A percentile compares a stretch with the other conserved stretches of the same genome.
phyloP scores from a whole-genome alignment of 1,140 invertebrate species.

The Drosophila mojavensis region DNA sequence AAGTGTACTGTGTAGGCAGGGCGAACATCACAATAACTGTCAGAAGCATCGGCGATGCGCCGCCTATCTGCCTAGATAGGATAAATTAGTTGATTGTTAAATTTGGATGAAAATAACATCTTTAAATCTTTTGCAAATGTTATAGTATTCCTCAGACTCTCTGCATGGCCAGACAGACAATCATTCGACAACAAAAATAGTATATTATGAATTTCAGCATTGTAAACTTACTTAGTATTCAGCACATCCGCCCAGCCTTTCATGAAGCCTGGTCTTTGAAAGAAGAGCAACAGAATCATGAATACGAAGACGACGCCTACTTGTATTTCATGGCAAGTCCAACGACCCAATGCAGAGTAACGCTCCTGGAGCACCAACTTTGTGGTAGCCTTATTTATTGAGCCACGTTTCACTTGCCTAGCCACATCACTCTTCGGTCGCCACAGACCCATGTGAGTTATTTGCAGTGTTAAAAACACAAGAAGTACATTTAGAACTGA shows the following conservation, averaged over 20 bases:
- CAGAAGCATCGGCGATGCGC: conserved; percentile 91
- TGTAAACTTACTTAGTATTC: conserved; percentile 50
- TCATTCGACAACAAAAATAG: too few species aligned
- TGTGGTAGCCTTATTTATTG: conserved; percentile 86
- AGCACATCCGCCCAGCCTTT: conserved; percentile 64
- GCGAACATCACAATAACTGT: conserved; percentile 91
- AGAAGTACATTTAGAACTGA: conserved; percentile 89
- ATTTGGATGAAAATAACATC: too few species aligned
- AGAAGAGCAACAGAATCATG: conserved; percentile 93
- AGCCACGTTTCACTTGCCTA: conserved; percentile 84
- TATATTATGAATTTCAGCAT: neutral
- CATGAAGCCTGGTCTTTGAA: conserved; percentile 89
- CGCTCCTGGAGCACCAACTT: conserved; percentile 87
- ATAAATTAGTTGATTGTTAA: neutral
- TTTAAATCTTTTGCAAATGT: too few species aligned
- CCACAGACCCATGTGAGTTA: conserved; percentile 90
- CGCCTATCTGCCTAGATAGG: conserved; percentile 87
- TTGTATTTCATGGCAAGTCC: conserved; percentile 91
- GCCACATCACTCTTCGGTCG: conserved; percentile 85
- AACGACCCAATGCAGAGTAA: conserved; percentile 89
- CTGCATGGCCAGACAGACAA: too few species aligned
- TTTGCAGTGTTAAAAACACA: conserved; percentile 88
- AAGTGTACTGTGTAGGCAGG: conserved; percentile 88
- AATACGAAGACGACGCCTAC: conserved; percentile 90
- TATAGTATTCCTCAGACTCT: too few species aligned